phyloP scores from a whole-genome alignment of 1,140 invertebrate genomes.

The Eufriesea mexicana region DNA sequence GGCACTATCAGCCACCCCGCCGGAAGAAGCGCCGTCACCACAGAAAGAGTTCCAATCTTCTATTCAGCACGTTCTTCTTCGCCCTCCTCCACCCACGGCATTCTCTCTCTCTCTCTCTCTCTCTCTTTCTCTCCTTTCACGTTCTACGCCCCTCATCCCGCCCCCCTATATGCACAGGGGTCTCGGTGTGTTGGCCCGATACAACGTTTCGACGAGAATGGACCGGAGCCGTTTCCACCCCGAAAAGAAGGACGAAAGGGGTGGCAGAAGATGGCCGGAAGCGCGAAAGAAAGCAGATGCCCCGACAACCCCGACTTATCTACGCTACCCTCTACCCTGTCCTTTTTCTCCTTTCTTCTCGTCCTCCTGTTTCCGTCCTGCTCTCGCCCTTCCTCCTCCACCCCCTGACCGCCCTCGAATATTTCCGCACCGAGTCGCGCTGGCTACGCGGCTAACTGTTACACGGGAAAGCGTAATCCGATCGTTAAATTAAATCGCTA shows the following conservation, averaged over 20 bases:
- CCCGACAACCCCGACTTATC: slow-evolving; percentile 76
- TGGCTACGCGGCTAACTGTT: neutral
- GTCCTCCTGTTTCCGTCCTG: slow-evolving; percentile 9
- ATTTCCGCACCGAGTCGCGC: slow-evolving; percentile 26
- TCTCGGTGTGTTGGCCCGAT: slow-evolving; percentile 61
- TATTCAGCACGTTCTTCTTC: slow-evolving; percentile 74
- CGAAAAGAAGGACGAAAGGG: slow-evolving; percentile 68
- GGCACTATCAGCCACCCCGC: slow-evolving; percentile 79
- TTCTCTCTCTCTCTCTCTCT: slow-evolving; percentile 39
- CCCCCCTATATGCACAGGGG: neutral
- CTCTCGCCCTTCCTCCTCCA: neutral
- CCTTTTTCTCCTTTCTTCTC: slow-evolving; percentile 31
- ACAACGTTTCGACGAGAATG: slow-evolving; percentile 72
- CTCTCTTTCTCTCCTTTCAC: neutral
- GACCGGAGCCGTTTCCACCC: slow-evolving; percentile 65
- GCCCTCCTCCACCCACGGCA: slow-evolving; percentile 49
- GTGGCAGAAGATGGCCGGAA: slow-evolving; percentile 71
- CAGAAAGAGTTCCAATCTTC: slow-evolving; percentile 82
- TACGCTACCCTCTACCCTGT: slow-evolving; percentile 56
- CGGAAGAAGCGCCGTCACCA: slow-evolving; percentile 79
- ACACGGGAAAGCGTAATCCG: neutral
- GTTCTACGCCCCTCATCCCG: neutral
- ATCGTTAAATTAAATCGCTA: neutral
- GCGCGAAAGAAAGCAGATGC: slow-evolving; percentile 69
- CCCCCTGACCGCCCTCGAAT: slow-evolving; percentile 2